Conservation (phyloP, 2,888 invertebrate species). For the Archips crataeganus region DNA sequence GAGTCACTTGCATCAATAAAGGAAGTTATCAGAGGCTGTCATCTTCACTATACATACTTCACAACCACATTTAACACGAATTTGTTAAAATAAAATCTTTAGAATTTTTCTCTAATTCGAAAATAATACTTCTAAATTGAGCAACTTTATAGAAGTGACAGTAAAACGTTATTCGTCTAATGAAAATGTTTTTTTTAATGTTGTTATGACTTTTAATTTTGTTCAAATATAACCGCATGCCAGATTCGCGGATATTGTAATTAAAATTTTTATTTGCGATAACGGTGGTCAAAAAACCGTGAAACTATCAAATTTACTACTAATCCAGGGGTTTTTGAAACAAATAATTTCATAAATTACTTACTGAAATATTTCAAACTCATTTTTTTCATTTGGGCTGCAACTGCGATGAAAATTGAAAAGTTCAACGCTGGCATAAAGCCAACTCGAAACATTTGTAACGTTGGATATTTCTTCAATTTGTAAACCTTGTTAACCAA, state of each 20-base stretch:
- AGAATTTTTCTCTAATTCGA: constrained; percentile 59
- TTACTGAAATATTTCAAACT: constrained; percentile 23
- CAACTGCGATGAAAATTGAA: background rate
- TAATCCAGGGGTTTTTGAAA: constrained; percentile 12
- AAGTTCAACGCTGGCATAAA: background rate
- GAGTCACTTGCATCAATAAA: constrained; percentile 67
- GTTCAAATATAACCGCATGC: background rate
- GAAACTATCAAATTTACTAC: constrained; percentile 17
- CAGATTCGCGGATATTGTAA: constrained; percentile 1
- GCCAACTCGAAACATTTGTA: background rate
- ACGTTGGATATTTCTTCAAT: no score
- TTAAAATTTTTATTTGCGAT: constrained; percentile 7
- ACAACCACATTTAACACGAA: constrained; percentile 75
- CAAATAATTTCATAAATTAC: constrained; percentile 22
- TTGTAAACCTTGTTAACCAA: background rate
- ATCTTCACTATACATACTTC: constrained; percentile 70
- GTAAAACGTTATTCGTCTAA: constrained; percentile 76
- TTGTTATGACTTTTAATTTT: background rate
- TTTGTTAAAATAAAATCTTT: constrained; percentile 54
- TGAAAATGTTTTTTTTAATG: constrained; percentile 27
- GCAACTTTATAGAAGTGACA: constrained; percentile 76
- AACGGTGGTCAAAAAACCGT: constrained; percentile 21
- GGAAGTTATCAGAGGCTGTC: constrained; percentile 65
- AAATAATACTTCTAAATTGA: constrained; percentile 75
- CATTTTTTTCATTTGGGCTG: constrained; percentile 1